These are phyloP conservation scores for Harpagifer antarcticus DNA, from an alignment of 2,797 vertebrate genomes.

Conservation along the genomic window DNA sequence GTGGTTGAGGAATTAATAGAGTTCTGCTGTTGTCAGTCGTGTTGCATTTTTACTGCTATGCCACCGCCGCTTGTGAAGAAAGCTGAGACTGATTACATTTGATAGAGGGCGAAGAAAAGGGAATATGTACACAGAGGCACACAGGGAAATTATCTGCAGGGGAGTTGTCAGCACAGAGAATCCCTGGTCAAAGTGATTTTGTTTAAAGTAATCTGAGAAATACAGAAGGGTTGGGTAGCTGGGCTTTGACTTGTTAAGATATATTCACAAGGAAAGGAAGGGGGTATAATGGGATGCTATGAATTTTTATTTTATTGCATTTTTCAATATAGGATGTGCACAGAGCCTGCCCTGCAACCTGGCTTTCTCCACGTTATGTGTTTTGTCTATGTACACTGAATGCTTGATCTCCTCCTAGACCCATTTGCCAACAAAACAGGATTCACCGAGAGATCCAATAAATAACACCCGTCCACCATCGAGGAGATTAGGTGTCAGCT, in stretches of 20 bases:
- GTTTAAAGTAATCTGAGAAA: constrained; percentile 79
- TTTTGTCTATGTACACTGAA: constrained; percentile 70
- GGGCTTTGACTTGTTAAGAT: constrained; percentile 55
- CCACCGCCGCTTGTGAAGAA: constrained; percentile 59
- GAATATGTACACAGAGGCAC: constrained; percentile 79
- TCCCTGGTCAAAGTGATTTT: constrained; percentile 79
- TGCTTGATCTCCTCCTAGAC: constrained; percentile 55
- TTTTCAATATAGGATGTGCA: constrained; percentile 55
- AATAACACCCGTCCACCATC: constrained; percentile 79
- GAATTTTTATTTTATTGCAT: constrained; percentile 65
- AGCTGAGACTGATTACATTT: constrained; percentile 82
- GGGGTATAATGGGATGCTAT: constrained; percentile 13
- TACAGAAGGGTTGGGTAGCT: constrained; percentile 45
- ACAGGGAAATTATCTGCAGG: constrained; percentile 76
- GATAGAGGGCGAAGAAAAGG: constrained; percentile 77
- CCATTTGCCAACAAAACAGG: constrained; percentile 68
- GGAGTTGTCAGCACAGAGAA: constrained; percentile 78
- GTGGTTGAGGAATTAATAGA: constrained; percentile 80
- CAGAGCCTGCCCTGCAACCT: constrained; percentile 58
- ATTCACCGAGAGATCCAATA: constrained; percentile 75
- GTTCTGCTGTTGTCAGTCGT: constrained; percentile 74
- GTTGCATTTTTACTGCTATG: constrained; percentile 72
- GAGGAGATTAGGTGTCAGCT: constrained; percentile 85
- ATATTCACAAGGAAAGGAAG: constrained; percentile 38
- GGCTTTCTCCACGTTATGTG: constrained; percentile 62